phyloP scores from a whole-genome alignment of 2,797 vertebrate species.

The Brachyalestes nurse region DNA sequence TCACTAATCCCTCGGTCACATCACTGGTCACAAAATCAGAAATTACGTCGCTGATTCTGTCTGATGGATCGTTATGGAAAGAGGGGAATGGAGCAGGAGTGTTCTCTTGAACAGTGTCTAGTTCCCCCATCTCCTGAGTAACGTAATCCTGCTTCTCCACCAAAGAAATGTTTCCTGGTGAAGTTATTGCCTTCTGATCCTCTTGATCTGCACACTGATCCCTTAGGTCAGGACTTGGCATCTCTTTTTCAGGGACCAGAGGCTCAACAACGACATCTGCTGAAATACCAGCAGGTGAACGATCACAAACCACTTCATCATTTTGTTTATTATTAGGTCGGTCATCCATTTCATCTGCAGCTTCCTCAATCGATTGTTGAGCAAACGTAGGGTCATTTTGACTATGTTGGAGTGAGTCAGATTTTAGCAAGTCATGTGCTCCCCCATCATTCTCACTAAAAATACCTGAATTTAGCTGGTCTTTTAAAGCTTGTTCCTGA shows the following conservation, averaged over 20 bases:
- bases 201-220: conserved; percentile 19
- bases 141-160: conserved; percentile 57
- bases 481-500: conserved; percentile 57
- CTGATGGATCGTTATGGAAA: conserved; percentile 60
- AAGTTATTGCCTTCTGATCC: conserved; percentile 35
- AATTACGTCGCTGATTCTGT: conserved; percentile 53
- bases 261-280: conserved; percentile 56
- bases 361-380: conserved; percentile 71
- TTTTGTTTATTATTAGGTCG: conserved; percentile 46
- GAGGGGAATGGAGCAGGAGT: conserved; percentile 68
- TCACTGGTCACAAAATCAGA: conserved; percentile 40
- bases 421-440: conserved; percentile 46
- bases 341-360: conserved; percentile 64
- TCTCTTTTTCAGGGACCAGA: conserved; percentile 33
- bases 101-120: conserved; percentile 59
- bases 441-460: conserved; percentile 57
- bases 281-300: conserved; percentile 58
- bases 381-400: conserved; percentile 50
- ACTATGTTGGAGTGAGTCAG: conserved; percentile 54
- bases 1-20: conserved; percentile 39
- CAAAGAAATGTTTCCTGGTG: conserved; percentile 40
- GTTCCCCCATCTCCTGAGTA: conserved; percentile 43
- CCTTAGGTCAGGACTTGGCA: conserved; percentile 27
- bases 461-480: conserved; percentile 53
- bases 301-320: conserved; percentile 56